These are phyloP conservation scores for Taurulus bubalis DNA, from an alignment of 2,113 vertebrate genomes.

Conservation along the genomic window DNA sequence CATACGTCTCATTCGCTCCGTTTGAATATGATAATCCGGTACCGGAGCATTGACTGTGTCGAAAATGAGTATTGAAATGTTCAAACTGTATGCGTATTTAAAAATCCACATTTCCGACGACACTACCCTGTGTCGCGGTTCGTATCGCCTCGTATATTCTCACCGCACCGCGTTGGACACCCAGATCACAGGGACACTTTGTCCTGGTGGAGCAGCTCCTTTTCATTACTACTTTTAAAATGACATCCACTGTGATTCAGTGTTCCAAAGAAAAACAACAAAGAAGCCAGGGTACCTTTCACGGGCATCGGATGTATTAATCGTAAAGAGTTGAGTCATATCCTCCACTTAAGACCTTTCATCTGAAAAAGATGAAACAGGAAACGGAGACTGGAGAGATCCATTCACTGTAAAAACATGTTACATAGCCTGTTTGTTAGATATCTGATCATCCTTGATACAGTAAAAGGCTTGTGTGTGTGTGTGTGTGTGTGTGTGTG, in stretches of 20 bases:
- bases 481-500: neutral
- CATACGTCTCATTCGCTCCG: too few relatives aligned
- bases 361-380: neutral
- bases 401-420: slow-evolving; percentile 23
- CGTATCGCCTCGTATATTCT: too few relatives aligned
- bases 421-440: slow-evolving; percentile 13
- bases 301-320: slow-evolving; percentile 8
- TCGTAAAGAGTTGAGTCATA: slow-evolving; percentile 50
- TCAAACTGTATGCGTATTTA: too few relatives aligned
- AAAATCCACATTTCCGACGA: too few relatives aligned
- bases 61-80: too few relatives aligned
- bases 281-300: neutral
- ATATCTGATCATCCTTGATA: neutral
- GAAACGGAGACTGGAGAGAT: neutral
- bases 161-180: too few relatives aligned
- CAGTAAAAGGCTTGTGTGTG: neutral
- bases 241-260: slow-evolving; percentile 1
- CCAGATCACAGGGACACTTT: neutral
- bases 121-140: too few relatives aligned
- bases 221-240: neutral
- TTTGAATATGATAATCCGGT: too few relatives aligned
- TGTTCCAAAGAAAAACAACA: neutral
- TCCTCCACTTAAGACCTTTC: slow-evolving; percentile 41
- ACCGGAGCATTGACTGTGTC: too few relatives aligned
- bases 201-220: neutral